phyloP scores from a whole-genome alignment of 2,888 invertebrate genomes.

The Noctua janthina region DNA sequence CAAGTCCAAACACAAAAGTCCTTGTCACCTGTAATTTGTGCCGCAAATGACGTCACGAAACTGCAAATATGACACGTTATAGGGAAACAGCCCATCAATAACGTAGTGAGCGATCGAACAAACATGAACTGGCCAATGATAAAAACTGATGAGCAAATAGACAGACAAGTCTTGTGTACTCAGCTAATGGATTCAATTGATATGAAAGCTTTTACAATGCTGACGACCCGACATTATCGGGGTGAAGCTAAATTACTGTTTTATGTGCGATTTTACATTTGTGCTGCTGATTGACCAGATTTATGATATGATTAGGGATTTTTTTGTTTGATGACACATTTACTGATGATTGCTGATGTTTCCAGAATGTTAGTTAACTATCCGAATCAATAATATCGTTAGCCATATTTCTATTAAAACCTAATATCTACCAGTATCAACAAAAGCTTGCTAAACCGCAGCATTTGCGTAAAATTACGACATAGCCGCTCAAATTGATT shows the following conservation, averaged over 20 bases:
- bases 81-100: conserved; percentile 88
- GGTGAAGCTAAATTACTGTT: conserved; percentile 79
- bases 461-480: conserved; percentile 42
- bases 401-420: conserved; percentile 2
- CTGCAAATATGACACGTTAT: conserved; percentile 74
- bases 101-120: conserved; percentile 89
- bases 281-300: conserved; percentile 57
- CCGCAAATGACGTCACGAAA: conserved; percentile 70
- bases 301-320: conserved; percentile 45
- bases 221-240: conserved; percentile 84
- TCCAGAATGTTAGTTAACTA: background rate
- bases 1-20: conserved; percentile 60
- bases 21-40: conserved; percentile 71
- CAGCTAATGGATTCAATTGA: conserved; percentile 91
- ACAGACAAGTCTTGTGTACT: conserved; percentile 88
- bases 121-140: conserved; percentile 89
- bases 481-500: conserved; percentile 49
- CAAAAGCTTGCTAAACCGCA: conserved; percentile 22
- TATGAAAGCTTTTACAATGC: conserved; percentile 90
- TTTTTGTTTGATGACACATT: conserved; percentile 17
- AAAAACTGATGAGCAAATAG: conserved; percentile 90
- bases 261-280: conserved; percentile 61
- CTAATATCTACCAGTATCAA: conserved; percentile 12
- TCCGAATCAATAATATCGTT: background rate
- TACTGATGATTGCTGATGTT: background rate